Base-by-base conservation (phyloP, 2,113 vertebrate species). In the Dunckerocampus dactyliophorus region DNA sequence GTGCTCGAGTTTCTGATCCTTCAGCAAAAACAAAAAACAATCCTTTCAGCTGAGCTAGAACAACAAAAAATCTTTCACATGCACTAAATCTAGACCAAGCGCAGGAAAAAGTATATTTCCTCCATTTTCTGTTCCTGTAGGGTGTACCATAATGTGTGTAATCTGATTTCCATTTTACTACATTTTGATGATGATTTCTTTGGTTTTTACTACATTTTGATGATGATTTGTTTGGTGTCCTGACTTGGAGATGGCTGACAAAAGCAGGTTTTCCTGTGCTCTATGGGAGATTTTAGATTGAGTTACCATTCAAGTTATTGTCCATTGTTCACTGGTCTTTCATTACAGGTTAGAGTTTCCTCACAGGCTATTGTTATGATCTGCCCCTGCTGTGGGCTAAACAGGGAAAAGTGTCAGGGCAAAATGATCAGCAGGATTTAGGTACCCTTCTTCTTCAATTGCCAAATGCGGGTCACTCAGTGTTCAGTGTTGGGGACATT, bases 321-420 rank as follows among this genome's bases (percentile, higher is more conserved):
- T 85, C 92, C 90, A 93, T 95, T 95, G 94, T 96, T 93, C 90
- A 72, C 89, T 89, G 91, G 91, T 90, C 92, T 93, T 94, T 93
- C 92, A 94, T 90, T 93, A 90, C 90, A 90, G 92, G 89, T 93
- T 93, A 94, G 93, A 94, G 94, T 96, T 94, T 86, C 94, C 90
- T 89, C 89, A 87, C 84, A 65, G 71, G 75, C 81, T 76, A 90
- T 94, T 94, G 91, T 94, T 87, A 62, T 39, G 80, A 59, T 85
- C 82, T 76, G 84, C 80, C 85, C 69, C 76, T 87, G 92, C 88
- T 83, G 84, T 92, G 89, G 90, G 89, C 86, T 91, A 91, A 89
- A 81, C 82, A 80, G 80, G 78, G 90, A 88, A 76, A 90, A 16
- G 81, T 92, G 89, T 85, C 16, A 66, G 85, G 87, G 75, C 74